Conservation (phyloP, 2,888 invertebrate genomes). For the Lasioglossum zephyrum region DNA sequence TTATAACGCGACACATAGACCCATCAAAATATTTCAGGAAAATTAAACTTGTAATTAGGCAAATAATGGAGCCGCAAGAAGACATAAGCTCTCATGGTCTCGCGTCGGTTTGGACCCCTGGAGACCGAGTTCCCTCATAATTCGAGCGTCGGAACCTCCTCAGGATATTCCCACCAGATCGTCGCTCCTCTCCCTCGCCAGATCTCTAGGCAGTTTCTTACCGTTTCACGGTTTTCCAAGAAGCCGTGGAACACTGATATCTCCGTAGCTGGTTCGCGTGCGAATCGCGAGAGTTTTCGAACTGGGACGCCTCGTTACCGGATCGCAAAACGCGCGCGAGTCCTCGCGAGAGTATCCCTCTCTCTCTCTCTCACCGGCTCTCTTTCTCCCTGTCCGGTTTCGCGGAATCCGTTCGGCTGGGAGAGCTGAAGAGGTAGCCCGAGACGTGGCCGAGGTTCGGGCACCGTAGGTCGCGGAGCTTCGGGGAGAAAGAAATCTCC, state of each 20-base stretch:
- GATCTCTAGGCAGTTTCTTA: background rate
- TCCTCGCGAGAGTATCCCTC: slow-evolving; percentile 34
- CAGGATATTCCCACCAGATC: slow-evolving; percentile 49
- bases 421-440: slow-evolving; percentile 38
- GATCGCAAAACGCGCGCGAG: slow-evolving; percentile 48
- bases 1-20: background rate
- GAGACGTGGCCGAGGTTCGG: slow-evolving; percentile 34
- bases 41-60: background rate
- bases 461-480: slow-evolving; percentile 38
- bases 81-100: too few species aligned
- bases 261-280: slow-evolving; percentile 51
- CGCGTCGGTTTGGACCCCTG: slow-evolving; percentile 22
- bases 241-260: slow-evolving; percentile 62
- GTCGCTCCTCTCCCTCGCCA: slow-evolving; percentile 1
- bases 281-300: slow-evolving; percentile 64
- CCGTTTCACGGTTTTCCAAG: slow-evolving; percentile 47
- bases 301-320: slow-evolving; percentile 66
- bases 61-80: background rate
- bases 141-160: slow-evolving; percentile 55
- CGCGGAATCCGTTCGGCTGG: slow-evolving; percentile 54
- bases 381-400: slow-evolving; percentile 35
- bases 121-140: slow-evolving; percentile 66
- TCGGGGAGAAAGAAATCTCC: slow-evolving; percentile 56
- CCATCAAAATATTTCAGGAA: background rate
- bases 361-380: background rate